Evolutionary conservation across 2,113 vertebrate species (phyloP), one percentile per base, ranked within the genome.

Genomic region (Miniopterus natalensis): DNA sequence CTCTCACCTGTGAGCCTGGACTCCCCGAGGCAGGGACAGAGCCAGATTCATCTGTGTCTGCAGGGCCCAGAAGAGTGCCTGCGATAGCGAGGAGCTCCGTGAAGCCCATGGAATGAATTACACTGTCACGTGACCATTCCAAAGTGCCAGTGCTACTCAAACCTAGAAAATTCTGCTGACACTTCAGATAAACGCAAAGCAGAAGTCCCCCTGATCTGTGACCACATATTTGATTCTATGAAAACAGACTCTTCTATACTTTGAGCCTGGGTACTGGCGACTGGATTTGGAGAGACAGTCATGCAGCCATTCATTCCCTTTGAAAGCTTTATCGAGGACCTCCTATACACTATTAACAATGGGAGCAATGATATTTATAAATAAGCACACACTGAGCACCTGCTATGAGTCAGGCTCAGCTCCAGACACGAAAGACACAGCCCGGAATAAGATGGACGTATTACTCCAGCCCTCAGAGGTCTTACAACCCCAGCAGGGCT

Each of bases 181-280:
- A 81, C 84, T 97, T 91, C 71, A 85, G 36, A 80, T 31, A 40
- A 93, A 55, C 77, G 23, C 65, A 29, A 97, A 88, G 66, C 42
- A 80, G 27, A 42, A 45, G 2, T 63, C 77, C 94, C 84, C 66
- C 68, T 20, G 18, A n/a, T 55, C 53, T 93, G 6, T 36, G 40
- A 51, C 70, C 68, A 51, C 36, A 74, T 8, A 51, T 31, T 74
- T 80, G 45, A 61, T 81, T 80, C 74, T 45, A 63, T 78, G 49
- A 70, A 81, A 92, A 63, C 42, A 73, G 31, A 66, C 7, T 57
- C 27, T 59, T 65, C 20, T 68, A 0, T 36, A 20, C 68, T 93
- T 51, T 11, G 20, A 95, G 49, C 2, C 51, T 13, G 15, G n/a
- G 27, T 61, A 12, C 61, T 27, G 1, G 9, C 25, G 6, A 55